Conservation (phyloP, 2,797 vertebrate genomes). For the Micrastur ruficollis region DNA sequence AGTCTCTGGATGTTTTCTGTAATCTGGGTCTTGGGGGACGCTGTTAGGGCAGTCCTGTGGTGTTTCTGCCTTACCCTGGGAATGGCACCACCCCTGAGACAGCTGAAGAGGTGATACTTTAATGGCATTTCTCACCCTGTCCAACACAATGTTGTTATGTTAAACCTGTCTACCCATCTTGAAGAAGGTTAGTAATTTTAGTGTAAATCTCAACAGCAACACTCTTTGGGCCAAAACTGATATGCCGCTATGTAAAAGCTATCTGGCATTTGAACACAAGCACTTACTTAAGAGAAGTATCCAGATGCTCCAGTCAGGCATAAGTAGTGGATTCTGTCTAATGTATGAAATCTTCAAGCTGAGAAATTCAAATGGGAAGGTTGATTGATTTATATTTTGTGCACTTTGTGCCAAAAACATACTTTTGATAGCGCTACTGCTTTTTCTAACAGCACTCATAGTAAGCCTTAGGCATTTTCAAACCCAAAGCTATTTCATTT, state of each 20-base stretch:
- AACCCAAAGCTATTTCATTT: neutral
- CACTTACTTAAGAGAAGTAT: neutral
- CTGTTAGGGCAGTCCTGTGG: accelerated
- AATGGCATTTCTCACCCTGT: neutral
- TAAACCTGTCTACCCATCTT: neutral
- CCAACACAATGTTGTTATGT: neutral
- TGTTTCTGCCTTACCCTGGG: neutral
- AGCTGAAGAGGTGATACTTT: neutral
- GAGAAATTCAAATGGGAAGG: neutral
- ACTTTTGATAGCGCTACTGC: neutral
- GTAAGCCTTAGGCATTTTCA: neutral
- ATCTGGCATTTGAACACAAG: neutral
- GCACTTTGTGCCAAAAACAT: neutral
- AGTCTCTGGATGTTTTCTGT: neutral
- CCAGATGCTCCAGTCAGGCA: neutral
- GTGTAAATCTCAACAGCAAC: neutral
- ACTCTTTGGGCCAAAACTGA: neutral
- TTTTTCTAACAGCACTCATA: neutral
- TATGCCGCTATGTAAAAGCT: neutral
- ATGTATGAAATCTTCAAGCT: neutral
- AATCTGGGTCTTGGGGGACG: accelerated
- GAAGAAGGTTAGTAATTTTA: neutral
- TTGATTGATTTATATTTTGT: neutral
- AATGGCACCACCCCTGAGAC: neutral
- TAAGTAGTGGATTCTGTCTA: neutral